Conservation (phyloP, 2,888 invertebrate species). For the Conchocele bisecta region DNA sequence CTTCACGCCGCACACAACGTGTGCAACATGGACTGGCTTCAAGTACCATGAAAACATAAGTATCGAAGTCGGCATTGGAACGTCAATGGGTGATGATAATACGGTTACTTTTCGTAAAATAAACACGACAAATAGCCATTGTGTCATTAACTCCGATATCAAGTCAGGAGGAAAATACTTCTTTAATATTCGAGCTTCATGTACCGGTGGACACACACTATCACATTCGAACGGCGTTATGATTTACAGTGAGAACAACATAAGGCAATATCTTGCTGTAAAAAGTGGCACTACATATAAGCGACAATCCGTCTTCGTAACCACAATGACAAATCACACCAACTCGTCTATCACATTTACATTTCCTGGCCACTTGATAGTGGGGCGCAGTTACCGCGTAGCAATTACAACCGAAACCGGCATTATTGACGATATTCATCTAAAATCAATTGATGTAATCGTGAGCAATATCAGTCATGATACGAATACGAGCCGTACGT, state of each 20-base stretch:
- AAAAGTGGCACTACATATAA: no score
- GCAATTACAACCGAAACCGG: no score
- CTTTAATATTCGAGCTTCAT: conserved; percentile 20
- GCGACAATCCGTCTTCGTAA: no score
- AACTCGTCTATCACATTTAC: no score
- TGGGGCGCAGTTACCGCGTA: no score
- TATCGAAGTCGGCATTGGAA: conserved; percentile 37
- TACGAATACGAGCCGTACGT: no score
- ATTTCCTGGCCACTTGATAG: no score
- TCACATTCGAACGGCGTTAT: conserved; percentile 13
- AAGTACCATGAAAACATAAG: conserved; percentile 37
- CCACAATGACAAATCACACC: no score
- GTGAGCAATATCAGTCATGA: no score
- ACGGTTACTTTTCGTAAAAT: conserved; percentile 5
- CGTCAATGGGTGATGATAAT: neutral
- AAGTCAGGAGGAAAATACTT: neutral
- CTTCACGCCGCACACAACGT: conserved; percentile 23
- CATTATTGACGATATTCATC: no score
- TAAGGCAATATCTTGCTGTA: no score
- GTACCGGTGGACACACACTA: conserved; percentile 28
- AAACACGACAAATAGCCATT: neutral
- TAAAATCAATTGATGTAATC: no score
- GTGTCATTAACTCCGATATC: conserved; percentile 7
- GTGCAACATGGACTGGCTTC: conserved; percentile 42
- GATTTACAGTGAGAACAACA: neutral